These are phyloP conservation scores for Bibio marci DNA, from an alignment of 2,888 invertebrate species.

Conservation along the genomic window DNA sequence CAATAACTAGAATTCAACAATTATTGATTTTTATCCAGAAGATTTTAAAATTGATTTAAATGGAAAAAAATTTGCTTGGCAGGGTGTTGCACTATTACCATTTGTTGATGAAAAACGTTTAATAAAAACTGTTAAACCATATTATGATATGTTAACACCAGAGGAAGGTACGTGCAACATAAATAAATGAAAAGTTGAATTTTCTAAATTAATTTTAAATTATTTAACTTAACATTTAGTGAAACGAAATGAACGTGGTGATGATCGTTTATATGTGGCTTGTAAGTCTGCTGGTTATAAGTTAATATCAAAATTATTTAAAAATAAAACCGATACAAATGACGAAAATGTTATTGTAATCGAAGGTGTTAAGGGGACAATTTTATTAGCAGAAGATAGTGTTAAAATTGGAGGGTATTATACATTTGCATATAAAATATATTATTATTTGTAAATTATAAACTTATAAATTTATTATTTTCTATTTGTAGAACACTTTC, in stretches of 20 bases:
- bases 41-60: conserved; percentile 97
- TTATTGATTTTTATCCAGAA: conserved; percentile 97
- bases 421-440: neutral
- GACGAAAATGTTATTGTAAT: conserved; percentile 41
- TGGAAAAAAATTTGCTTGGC: conserved; percentile 99
- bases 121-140: conserved; percentile 64
- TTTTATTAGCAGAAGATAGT: conserved; percentile 54
- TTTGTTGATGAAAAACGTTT: conserved; percentile 91
- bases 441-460: neutral
- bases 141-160: conserved; percentile 59
- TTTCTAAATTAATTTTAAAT: conserved; percentile 9
- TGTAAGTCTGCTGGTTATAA: conserved; percentile 51
- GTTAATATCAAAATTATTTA: conserved; percentile 52
- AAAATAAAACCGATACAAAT: conserved; percentile 32
- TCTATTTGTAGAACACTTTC: conserved; percentile 33
- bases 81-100: conserved; percentile 93
- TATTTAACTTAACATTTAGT: no score
- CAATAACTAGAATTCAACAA: conserved; percentile 57
- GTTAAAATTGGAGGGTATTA: conserved; percentile 39
- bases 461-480: neutral
- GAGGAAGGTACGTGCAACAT: conserved; percentile 52
- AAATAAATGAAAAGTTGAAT: neutral
- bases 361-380: conserved; percentile 70
- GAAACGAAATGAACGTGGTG: conserved; percentile 70
- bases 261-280: conserved; percentile 77